Base-by-base conservation (phyloP, 2,888 invertebrate species). In the Drosophila nr. perissopoda region DNA sequence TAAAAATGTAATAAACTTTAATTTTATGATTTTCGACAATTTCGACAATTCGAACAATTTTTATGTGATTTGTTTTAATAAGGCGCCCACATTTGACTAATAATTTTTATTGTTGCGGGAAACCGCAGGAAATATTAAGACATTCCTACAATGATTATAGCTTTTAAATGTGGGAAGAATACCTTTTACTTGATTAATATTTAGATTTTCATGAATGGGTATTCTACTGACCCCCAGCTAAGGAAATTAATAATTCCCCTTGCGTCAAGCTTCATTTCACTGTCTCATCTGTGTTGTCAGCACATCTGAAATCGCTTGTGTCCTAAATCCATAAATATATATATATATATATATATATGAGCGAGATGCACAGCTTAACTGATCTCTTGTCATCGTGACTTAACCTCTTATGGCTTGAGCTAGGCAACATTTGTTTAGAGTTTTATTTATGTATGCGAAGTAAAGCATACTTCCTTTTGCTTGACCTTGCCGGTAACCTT, bases 311-410 rank as follows among this genome's bases (percentile, higher is more conserved):
- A 29, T 27, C 11, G 5, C 34, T 11, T 13, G 1, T 21, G 51
- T 4, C 16, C 31, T 7, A 27, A 52, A 42, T 61, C 25, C 53
- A 52, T 52, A 33, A 33, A 33, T 33, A 33, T 33, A 10, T 33
- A 33, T 3, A 31, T 6, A 46, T 48, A 53, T 59, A 56, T 40
- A 46, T 40, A 46, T 33, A 34, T 27, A 36, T 53, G 48, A 56
- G 11, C 54, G 42, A 61, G 59, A 42, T 57, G 65, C 46, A 58
- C 38, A 66, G 58, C 53, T 67, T 16, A 46, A 42, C 40, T 83
- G 83, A 83, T 74, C 77, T 68, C 60, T 40, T 88, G 83, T 83
- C 88, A 83, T 48, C 78, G 51, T 42, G 75, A 62, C 59, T 83
- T 83, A 81, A 77, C 71, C 81, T 73, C 66, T 58, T 61, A 70